These are phyloP conservation scores for Drosophila gunungcola DNA, from an alignment of 1,140 invertebrate genomes.

Conservation along the genomic window DNA sequence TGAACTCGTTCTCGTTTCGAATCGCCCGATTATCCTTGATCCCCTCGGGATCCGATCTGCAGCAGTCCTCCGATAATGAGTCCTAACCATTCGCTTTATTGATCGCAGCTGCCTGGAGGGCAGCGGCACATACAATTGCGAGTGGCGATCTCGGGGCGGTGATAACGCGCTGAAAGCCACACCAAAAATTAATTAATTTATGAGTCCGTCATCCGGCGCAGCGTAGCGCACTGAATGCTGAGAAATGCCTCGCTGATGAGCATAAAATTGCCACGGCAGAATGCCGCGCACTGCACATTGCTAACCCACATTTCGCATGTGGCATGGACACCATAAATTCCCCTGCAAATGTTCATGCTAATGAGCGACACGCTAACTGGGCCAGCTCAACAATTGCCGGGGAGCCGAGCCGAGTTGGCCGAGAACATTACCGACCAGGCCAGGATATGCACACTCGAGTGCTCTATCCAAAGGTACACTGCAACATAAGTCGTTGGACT, in stretches of 20 bases:
- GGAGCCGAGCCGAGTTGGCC: conserved; percentile 16
- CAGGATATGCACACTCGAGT: conserved; percentile 21
- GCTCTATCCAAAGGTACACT: conserved; percentile 12
- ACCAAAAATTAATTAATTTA: conserved; percentile 84
- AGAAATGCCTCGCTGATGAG: conserved; percentile 78
- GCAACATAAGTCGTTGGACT: background rate
- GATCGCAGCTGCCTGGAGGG: conserved; percentile 74
- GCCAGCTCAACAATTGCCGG: conserved; percentile 71
- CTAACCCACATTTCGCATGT: conserved; percentile 79
- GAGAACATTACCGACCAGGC: conserved; percentile 9
- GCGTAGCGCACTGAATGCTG: conserved; percentile 44
- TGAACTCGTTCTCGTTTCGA: conserved; percentile 45
- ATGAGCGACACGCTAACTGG: conserved; percentile 80
- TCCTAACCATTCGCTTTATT: conserved; percentile 78
- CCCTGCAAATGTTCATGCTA: conserved; percentile 75
- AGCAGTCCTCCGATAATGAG: conserved; percentile 65
- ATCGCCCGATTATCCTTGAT: conserved; percentile 65
- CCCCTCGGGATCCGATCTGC: conserved; percentile 15
- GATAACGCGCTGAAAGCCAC: conserved; percentile 83
- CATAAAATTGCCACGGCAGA: conserved; percentile 69
- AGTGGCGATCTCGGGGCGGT: conserved; percentile 56
- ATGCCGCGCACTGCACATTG: conserved; percentile 41
- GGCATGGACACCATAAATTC: conserved; percentile 73
- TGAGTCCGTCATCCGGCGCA: conserved; percentile 55
- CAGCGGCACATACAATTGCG: conserved; percentile 36